These are phyloP conservation scores for Aspidiotus destructor DNA, from an alignment of 2,888 invertebrate species.

Conservation along the genomic window DNA sequence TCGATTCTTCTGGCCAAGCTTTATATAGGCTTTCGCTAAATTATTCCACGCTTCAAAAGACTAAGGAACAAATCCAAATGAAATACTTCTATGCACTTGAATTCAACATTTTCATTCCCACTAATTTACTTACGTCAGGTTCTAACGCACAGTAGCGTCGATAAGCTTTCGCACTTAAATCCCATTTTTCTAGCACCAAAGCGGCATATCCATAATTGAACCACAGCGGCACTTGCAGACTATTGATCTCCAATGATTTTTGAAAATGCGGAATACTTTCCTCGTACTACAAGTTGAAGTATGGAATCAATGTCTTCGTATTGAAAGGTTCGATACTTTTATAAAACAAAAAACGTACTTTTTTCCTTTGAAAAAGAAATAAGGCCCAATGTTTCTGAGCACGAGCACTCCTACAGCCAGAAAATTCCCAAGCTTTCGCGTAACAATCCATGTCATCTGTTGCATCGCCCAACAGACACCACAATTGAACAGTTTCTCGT, in stretches of 20 bases:
- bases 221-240: conserved; percentile 79
- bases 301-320: conserved; percentile 5
- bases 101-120: neutral
- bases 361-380: conserved; percentile 60
- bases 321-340: neutral
- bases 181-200: conserved; percentile 67
- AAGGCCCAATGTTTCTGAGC: conserved; percentile 85
- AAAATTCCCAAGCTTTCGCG: conserved; percentile 84
- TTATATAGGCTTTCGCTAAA: conserved; percentile 84
- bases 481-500: conserved; percentile 72
- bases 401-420: conserved; percentile 65
- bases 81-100: neutral
- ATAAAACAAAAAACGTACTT: conserved; percentile 40
- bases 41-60: conserved; percentile 98
- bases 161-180: conserved; percentile 72
- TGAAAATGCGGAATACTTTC: conserved; percentile 72
- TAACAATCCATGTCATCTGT: conserved; percentile 68
- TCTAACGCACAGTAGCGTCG: conserved; percentile 79
- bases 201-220: conserved; percentile 77
- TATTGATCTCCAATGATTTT: conserved; percentile 73
- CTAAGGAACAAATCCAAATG: conserved; percentile 41
- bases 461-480: conserved; percentile 84
- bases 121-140: conserved; percentile 45
- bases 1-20: conserved; percentile 70
- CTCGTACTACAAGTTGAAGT: conserved; percentile 46